Conservation (phyloP, 1,140 invertebrate genomes). For the Psix sp. region DNA sequence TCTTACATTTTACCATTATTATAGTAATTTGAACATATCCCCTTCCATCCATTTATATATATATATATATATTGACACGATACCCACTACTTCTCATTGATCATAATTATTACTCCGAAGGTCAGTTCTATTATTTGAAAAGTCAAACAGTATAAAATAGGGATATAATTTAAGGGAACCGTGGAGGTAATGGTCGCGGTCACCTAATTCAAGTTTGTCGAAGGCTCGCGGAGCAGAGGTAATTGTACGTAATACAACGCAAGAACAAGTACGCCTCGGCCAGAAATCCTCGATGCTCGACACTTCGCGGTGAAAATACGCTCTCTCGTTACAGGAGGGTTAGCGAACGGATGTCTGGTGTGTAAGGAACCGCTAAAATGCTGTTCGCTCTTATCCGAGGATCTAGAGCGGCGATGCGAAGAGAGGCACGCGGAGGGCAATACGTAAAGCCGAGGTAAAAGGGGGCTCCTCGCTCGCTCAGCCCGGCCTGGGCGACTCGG, state of each 20-base stretch:
- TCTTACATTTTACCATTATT: too few relatives aligned
- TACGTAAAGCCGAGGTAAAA: slow-evolving; percentile 60
- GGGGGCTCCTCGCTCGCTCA: slow-evolving; percentile 48
- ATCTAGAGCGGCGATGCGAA: slow-evolving; percentile 78
- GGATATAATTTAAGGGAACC: neutral
- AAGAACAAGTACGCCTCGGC: slow-evolving; percentile 51
- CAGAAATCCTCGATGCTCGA: slow-evolving; percentile 61
- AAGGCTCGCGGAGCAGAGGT: slow-evolving; percentile 25
- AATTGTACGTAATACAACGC: slow-evolving; percentile 54
- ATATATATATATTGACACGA: too few relatives aligned
- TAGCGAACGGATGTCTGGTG: slow-evolving; percentile 76
- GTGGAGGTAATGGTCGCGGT: neutral
- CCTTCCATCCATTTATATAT: too few relatives aligned
- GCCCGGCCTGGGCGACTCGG: slow-evolving; percentile 46
- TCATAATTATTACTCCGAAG: too few relatives aligned
- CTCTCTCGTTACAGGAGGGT: slow-evolving; percentile 67
- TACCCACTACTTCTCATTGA: too few relatives aligned
- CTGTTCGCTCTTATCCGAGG: slow-evolving; percentile 77
- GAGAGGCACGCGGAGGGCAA: slow-evolving; percentile 74
- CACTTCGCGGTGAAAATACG: slow-evolving; percentile 66
- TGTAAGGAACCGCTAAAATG: slow-evolving; percentile 79
- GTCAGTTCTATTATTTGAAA: too few relatives aligned
- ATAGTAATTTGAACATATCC: too few relatives aligned
- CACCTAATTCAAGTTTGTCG: slow-evolving; percentile 23
- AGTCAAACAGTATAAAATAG: too few relatives aligned